Evolutionary conservation across 1,140 invertebrate genomes (phyloP), one percentile per base, ranked within the genome.

Genomic region (Cheumatopsyche charites): DNA sequence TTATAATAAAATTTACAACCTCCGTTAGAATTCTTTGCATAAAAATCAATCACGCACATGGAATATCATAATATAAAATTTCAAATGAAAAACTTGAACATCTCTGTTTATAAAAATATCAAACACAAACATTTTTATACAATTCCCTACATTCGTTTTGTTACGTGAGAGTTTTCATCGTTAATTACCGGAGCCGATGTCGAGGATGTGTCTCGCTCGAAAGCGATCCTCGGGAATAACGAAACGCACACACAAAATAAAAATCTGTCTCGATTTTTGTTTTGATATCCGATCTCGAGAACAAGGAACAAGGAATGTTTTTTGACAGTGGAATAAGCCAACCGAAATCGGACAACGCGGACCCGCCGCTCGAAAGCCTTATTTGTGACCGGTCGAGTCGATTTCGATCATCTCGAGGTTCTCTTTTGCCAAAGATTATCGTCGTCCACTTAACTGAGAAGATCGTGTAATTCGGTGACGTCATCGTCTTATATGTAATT

Each of bases 61-160:
- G n/a, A n/a, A n/a, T n/a, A n/a, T n/a, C n/a, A n/a, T n/a, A n/a
- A n/a, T n/a, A n/a, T n/a, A n/a, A n/a, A n/a, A n/a, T n/a, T n/a
- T n/a, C n/a, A n/a, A n/a, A n/a, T n/a, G n/a, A n/a, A n/a, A n/a
- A n/a, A n/a, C n/a, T n/a, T n/a, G n/a, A n/a, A n/a, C n/a, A n/a
- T n/a, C n/a, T n/a, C n/a, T n/a, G n/a, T n/a, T n/a, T n/a, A n/a
- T n/a, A n/a, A n/a, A n/a, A n/a, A n/a, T n/a, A n/a, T n/a, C n/a
- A n/a, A n/a, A n/a, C n/a, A n/a, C n/a, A n/a, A n/a, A n/a, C n/a
- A n/a, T n/a, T n/a, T n/a, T n/a, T n/a, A n/a, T n/a, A n/a, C n/a
- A n/a, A n/a, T 55, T 72, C 9, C 72, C 66, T 29, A 47, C 67
- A 55, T 62, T 74, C 67, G 72, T 69, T 68, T 62, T 55, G 55